Base-by-base conservation (phyloP, 2,113 vertebrate genomes). In the Cygnus buccinator region DNA sequence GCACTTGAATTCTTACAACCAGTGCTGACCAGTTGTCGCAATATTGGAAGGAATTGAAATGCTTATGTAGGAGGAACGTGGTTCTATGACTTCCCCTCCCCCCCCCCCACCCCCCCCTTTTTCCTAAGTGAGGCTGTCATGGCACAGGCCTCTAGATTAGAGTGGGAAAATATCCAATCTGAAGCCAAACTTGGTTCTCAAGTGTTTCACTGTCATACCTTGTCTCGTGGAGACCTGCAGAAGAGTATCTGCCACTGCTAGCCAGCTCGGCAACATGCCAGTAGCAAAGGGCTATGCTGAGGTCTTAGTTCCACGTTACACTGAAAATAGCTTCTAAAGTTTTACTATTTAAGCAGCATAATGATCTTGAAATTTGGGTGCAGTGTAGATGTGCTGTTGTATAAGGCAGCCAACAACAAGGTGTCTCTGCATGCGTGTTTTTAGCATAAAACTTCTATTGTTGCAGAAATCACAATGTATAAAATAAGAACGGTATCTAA, bases 181-280 rank as follows among this genome's bases (percentile, higher is more conserved):
- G 61, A 89, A 88, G 46, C 61, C 72, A n/a, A 19, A 19, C 37
- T 41, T 59, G 26, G 63, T 25, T 78, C 58, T 52, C 58, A 25
- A 4, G 55, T 3, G 15, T 74, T 37, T 46, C 39, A 3, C 4
- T 11, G 59, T 11, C 67, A 21, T 61, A 19, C 54, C 54, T 22
- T 14, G 1, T 44, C 91, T 46, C 3, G 0, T 13, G 0, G 0
- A 6, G 43, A 61, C 22, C 84, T 22, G 59, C 1, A 0, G 81
- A 41, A 75, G 23, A 0, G 5, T 28, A 15, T 28, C 44, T 37
- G 58, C 26, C 6, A 15, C 46, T 18, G 2, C 15, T 41, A 12
- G 66, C 71, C 82, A 55, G 57, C 68, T n/a, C 54, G 25, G 28
- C 11, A 7, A 0, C 0, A 0, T 44, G 46, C 70, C 5, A 1